Evolutionary conservation across 2,888 invertebrate genomes (phyloP), one percentile per base, ranked within the genome.

Genomic region (Peribatodes rhomboidaria): DNA sequence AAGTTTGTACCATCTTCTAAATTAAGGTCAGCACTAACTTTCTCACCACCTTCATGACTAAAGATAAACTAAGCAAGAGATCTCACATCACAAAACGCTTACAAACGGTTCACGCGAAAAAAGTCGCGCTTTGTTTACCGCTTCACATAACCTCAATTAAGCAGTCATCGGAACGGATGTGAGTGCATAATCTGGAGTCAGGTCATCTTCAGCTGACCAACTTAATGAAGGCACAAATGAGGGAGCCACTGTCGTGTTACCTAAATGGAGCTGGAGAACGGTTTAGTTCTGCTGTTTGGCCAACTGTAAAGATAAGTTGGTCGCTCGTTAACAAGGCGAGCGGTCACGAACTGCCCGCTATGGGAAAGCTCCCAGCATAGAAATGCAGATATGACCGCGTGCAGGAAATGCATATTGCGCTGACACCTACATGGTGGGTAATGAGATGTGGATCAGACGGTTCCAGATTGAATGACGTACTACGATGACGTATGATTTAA

Each of bases 341-440:
- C 90, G 92, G 92, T 92, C 92, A 92, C 89, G 89, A 88, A 80
- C 83, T 88, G 90, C 87, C 90, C 91, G 90, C 82, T 87, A 88
- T 92, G 92, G 91, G 92, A 92, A 92, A 88, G 89, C 89, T 92
- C 92, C 87, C 92, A 92, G 88, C 84, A 88, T 90, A 88, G 82
- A 88, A 87, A 84, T 87, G 87, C 81, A 87, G 85, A 84, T 90
- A 88, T 82, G 83, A 82, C 87, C 82, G 86, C 87, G 79, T 85
- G 78, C 74, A 71, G 78, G 80, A 79, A 79, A 76, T 78, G 79
- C 79, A 80, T 74, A 27, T 46, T 53, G 52, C 33, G 22, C 74
- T 67, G 66, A 80, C 79, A 81, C 78, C 77, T 79, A 73, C 52
- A 22, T 42, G 41, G 18, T 61, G 7, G 27, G 14, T 49, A 31